Evolutionary conservation across 1,140 invertebrate genomes (phyloP).

Genomic region (Berghia stephanieae): DNA sequence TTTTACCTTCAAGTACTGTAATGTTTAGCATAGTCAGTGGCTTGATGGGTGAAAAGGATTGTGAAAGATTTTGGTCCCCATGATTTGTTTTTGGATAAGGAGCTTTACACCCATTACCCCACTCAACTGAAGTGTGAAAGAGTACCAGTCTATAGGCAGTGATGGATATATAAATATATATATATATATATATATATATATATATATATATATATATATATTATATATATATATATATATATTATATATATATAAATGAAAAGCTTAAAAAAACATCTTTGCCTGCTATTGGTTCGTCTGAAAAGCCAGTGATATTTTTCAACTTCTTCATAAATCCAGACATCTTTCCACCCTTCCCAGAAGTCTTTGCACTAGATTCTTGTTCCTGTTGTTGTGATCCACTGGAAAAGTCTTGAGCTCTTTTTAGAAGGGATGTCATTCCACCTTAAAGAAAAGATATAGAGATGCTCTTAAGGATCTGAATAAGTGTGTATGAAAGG

Average conservation of each 20-base stretch:
- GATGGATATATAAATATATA: not conserved
- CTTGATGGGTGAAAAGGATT: no score
- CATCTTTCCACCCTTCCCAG: slow-evolving; percentile 22
- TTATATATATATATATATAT: not conserved
- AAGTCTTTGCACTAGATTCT: not conserved
- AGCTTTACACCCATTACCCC: no score
- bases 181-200: not conserved
- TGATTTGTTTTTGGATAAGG: no score
- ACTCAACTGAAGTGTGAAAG: not conserved
- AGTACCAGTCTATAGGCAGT: not conserved
- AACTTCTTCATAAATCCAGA: slow-evolving; percentile 36
- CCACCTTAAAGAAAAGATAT: no score
- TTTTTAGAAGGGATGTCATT: slow-evolving; percentile 32
- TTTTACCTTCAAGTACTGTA: no score
- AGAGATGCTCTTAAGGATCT: no score
- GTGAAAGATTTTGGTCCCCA: no score
- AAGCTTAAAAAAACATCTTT: not conserved
- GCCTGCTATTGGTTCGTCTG: slow-evolving; percentile 33
- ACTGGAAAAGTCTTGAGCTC: slow-evolving; percentile 43
- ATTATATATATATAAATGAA: not conserved
- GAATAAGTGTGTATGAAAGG: not conserved
- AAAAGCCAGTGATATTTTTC: slow-evolving; percentile 34
- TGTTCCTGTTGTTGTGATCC: slow-evolving; percentile 17
- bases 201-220: not conserved
- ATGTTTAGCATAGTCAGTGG: no score